A percentile compares a stretch with the other conserved stretches of the same genome.
phyloP scores from a whole-genome alignment of 2,888 invertebrate genomes.

The Harmothoe impar region DNA sequence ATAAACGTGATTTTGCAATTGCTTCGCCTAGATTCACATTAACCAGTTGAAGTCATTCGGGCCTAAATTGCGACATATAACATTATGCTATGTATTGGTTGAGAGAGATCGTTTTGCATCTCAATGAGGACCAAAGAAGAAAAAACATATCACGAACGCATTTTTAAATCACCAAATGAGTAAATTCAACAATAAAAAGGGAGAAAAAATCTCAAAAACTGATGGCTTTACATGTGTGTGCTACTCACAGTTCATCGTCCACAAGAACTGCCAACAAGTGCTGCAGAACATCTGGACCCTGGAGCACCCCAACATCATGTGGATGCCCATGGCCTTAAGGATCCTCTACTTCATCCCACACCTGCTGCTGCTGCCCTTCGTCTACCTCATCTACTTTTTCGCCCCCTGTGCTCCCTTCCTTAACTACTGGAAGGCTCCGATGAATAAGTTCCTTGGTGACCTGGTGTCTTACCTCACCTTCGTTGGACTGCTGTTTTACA shows the following conservation, averaged over 20 bases:
- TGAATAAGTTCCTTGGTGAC: conserved; percentile 65
- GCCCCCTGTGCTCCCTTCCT: conserved; percentile 51
- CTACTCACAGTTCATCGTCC: conserved; percentile 64
- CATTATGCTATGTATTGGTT: no score
- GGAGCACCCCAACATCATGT: conserved; percentile 64
- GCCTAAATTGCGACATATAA: no score
- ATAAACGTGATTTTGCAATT: no score
- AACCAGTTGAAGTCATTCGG: no score
- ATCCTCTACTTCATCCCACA: conserved; percentile 64
- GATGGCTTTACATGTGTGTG: no score
- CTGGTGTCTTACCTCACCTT: conserved; percentile 61
- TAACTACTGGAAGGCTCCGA: conserved; percentile 60
- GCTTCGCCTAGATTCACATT: no score
- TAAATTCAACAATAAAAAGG: no score
- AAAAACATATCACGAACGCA: no score
- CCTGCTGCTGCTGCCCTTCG: conserved; percentile 62
- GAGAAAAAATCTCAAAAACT: no score
- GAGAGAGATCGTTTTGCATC: no score
- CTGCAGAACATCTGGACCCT: conserved; percentile 65
- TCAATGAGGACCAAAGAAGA: no score
- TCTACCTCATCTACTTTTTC: conserved; percentile 64
- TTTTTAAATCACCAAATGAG: no score
- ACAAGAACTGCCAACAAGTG: conserved; percentile 66
- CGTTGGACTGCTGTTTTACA: conserved; percentile 54
- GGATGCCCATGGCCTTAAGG: conserved; percentile 33